These are phyloP conservation scores for Chloroceryle aenea DNA, from an alignment of 2,113 vertebrate species.

Conservation along the genomic window DNA sequence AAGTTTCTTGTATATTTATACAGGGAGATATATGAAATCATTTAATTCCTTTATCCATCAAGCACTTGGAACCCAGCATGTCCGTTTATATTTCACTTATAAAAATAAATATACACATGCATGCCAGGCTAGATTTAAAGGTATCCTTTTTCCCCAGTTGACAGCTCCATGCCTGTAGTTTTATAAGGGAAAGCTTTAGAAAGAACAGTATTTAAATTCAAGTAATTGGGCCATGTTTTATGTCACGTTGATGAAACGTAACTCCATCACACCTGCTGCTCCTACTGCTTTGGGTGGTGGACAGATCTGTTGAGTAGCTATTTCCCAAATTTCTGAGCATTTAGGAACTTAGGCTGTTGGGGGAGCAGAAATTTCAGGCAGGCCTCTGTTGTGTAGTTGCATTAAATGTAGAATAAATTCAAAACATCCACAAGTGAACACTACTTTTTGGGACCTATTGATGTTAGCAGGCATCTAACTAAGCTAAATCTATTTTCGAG, in stretches of 20 bases:
- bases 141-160: slow-evolving; percentile 59
- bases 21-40: slow-evolving; percentile 73
- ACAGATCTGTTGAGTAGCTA: not conserved
- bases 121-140: slow-evolving; percentile 76
- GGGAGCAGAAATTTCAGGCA: not conserved
- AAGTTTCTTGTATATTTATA: slow-evolving; percentile 77
- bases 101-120: slow-evolving; percentile 77
- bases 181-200: slow-evolving; percentile 59
- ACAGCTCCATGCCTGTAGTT: slow-evolving; percentile 66
- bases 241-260: slow-evolving; percentile 22
- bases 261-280: slow-evolving; percentile 54
- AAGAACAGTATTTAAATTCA: slow-evolving; percentile 41
- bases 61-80: slow-evolving; percentile 80
- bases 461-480: not conserved
- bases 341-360: not conserved
- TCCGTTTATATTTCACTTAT: slow-evolving; percentile 78
- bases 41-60: slow-evolving; percentile 79
- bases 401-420: not conserved
- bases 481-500: not conserved
- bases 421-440: not conserved
- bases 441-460: not conserved
- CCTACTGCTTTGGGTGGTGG: slow-evolving; percentile 32
- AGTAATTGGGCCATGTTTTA: slow-evolving; percentile 47
- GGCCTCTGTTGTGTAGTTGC: not conserved
- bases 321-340: not conserved